Evolutionary conservation across 2,888 invertebrate species (phyloP).

Genomic region (Aspidiotus destructor): DNA sequence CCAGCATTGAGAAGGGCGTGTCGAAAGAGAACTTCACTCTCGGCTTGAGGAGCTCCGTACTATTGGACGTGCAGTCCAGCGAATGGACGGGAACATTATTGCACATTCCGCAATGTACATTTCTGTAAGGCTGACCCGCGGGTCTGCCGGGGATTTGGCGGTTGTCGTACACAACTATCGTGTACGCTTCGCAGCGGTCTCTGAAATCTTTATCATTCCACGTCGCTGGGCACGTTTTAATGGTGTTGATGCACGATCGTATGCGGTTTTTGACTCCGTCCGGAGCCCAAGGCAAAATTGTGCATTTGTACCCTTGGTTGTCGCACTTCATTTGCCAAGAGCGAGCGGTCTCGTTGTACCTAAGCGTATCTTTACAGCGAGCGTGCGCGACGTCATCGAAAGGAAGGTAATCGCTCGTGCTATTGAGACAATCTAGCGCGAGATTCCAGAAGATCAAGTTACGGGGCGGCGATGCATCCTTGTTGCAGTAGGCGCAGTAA

Average conservation of each 20-base stretch:
- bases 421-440: not conserved
- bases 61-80: conserved; percentile 34
- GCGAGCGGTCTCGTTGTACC: not conserved
- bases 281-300: conserved; percentile 37
- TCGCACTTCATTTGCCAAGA: conserved; percentile 23
- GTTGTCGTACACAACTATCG: conserved; percentile 43
- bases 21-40: conserved; percentile 39
- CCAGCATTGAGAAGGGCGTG: conserved; percentile 43
- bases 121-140: conserved; percentile 42
- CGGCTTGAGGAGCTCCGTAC: not conserved
- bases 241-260: conserved; percentile 42
- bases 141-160: conserved; percentile 45
- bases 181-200: conserved; percentile 43
- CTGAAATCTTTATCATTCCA: conserved; percentile 42
- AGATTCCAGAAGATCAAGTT: not conserved
- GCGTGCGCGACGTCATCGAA: not conserved
- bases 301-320: conserved; percentile 10
- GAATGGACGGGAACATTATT: conserved; percentile 42
- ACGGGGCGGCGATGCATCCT: conserved; percentile 37
- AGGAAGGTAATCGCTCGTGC: conserved; percentile 4
- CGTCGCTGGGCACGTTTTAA: conserved; percentile 41
- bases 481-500: conserved; percentile 44
- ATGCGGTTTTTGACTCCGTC: conserved; percentile 37
- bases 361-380: not conserved
- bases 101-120: conserved; percentile 46